phyloP scores from a whole-genome alignment of 37 sponge, comb jelly and placozoan species.

The Eunapius fragilis region DNA sequence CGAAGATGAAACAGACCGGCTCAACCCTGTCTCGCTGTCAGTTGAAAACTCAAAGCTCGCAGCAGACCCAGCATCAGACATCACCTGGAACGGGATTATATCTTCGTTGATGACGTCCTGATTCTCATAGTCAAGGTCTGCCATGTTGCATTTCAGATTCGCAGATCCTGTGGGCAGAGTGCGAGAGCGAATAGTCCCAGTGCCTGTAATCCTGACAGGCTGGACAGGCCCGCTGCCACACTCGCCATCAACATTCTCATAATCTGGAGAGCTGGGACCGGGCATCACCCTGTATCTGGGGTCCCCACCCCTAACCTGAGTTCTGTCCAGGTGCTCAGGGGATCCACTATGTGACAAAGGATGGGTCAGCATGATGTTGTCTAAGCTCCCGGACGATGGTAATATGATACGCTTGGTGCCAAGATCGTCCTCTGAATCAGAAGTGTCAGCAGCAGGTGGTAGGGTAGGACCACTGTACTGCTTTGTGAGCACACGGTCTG shows the following conservation, averaged over 20 bases:
- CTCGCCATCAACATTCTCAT: constrained; percentile 15
- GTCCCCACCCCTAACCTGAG: neutral
- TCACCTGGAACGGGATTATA: constrained; percentile 28
- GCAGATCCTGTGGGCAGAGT: neutral
- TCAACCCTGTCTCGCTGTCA: neutral
- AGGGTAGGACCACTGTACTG: neutral
- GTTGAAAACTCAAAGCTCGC: neutral
- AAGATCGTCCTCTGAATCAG: neutral
- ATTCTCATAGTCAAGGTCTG: constrained; percentile 39
- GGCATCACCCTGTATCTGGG: neutral
- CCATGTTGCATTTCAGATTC: neutral
- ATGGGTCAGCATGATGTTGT: neutral
- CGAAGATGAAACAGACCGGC: neutral
- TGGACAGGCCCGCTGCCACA: neutral
- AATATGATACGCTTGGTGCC: neutral
- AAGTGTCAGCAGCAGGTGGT: neutral
- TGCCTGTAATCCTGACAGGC: constrained; percentile 1
- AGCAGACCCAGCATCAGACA: neutral
- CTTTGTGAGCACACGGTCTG: neutral
- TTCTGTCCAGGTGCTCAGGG: neutral
- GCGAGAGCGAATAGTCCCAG: constrained; percentile 10
- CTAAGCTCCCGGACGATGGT: neutral
- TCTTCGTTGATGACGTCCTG: constrained; percentile 54
- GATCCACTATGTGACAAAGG: neutral
- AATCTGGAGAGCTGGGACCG: neutral